Evolutionary conservation across 2,888 invertebrate genomes (phyloP), one percentile per base, ranked within the genome.

Genomic region (Epinotia ramella): DNA sequence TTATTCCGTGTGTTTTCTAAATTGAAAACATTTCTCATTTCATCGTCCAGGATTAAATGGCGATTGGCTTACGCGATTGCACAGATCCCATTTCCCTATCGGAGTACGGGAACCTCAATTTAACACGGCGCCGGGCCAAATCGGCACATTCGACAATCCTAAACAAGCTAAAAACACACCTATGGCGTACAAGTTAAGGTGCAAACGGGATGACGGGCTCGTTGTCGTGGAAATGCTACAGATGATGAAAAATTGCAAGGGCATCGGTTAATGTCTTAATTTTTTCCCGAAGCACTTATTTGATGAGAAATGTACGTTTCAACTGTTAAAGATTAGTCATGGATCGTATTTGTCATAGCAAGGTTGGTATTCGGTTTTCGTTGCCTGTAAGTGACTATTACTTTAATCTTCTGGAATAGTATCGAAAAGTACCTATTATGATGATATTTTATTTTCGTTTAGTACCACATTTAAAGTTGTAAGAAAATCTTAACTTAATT

Each of bases 21-120:
- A 76, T 76, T 76, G 76, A 76, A 76, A 76, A 72, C 72, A 76
- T 76, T 76, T 76, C 76, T 76, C 76, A 76, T 76, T 76, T 63
- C 76, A 72, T 67, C 76, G 72, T 72, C 33, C 72, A 72, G 76
- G 71, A 76, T 76, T 76, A 72, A 76, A 76, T 76, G 71, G 76
- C 76, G 76, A 76, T 76, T 76, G 76, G 76, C 76, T 76, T 76
- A 49, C 76, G 67, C 71, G 76, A 76, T 76, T 67, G 71, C 76
- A 71, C 71, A 60, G 76, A 76, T 76, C 76, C 76, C 67, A 72
- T 76, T 76, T 76, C 76, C 76, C 72, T 76, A 72, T 76, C 75
- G 62, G 53, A 44, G 66, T 33, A 65, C 64, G 62, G 69, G 71
- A 62, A 76, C 75, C 75, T 71, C 75, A 76, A 76, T 76, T 76